These are phyloP conservation scores for Lineus longissimus DNA, from an alignment of 1,140 invertebrate species.

Conservation along the genomic window DNA sequence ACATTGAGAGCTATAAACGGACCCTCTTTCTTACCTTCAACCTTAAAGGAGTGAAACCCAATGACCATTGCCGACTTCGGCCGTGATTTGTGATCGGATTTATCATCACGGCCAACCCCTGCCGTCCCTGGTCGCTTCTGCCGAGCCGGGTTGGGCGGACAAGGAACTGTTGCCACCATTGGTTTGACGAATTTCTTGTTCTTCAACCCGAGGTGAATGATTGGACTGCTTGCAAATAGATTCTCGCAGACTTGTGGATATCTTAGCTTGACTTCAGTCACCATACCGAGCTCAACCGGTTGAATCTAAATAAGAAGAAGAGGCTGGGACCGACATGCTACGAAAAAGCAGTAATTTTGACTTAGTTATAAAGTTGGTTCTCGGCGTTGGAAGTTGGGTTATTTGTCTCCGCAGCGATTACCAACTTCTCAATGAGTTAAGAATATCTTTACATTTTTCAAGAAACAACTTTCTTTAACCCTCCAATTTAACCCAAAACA, in stretches of 20 bases:
- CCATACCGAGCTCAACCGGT: conserved; percentile 24
- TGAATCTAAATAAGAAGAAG: conserved; percentile 28
- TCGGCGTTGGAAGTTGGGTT: no score
- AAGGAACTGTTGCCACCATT: conserved; percentile 26
- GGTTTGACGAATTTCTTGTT: conserved; percentile 26
- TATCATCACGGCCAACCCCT: neutral
- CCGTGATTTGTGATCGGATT: neutral
- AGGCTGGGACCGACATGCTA: neutral
- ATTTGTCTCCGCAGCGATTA: no score
- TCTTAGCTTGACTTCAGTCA: conserved; percentile 27
- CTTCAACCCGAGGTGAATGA: conserved; percentile 19
- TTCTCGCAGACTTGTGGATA: conserved; percentile 21
- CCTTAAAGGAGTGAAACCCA: neutral
- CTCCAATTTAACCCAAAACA: no score
- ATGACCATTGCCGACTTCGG: neutral
- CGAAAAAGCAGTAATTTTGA: no score
- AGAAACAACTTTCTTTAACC: no score
- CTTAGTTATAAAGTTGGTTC: no score
- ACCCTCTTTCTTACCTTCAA: neutral
- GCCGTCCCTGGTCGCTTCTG: conserved; percentile 27
- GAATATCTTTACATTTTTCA: no score
- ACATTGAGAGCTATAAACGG: no score
- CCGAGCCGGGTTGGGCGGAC: conserved; percentile 25
- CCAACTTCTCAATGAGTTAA: no score
- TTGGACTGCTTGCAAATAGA: conserved; percentile 32